phyloP scores from a whole-genome alignment of 1,140 invertebrate species.

The Liolophura sinensis region DNA sequence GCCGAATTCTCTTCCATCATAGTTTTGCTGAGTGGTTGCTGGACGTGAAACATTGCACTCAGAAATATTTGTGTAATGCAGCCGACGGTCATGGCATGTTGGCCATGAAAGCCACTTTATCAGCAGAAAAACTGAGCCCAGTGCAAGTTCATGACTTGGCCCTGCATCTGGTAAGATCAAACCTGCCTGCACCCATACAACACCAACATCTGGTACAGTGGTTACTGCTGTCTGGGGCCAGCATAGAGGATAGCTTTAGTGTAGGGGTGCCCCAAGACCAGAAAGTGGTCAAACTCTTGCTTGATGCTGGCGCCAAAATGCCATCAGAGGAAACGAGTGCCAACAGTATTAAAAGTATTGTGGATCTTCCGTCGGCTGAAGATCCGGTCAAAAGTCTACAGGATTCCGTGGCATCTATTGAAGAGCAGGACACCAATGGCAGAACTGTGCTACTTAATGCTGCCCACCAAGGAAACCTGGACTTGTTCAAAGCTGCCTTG shows the following conservation, averaged over 20 bases:
- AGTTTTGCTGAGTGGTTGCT: constrained; percentile 93
- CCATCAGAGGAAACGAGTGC: constrained; percentile 25
- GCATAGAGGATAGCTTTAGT: constrained; percentile 47
- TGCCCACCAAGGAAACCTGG: constrained; percentile 78
- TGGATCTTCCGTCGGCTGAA: too few species aligned
- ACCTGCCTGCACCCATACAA: constrained; percentile 53
- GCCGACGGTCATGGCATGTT: constrained; percentile 87
- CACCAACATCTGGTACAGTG: constrained; percentile 59
- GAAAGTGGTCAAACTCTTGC: constrained; percentile 48
- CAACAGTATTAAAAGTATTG: too few species aligned
- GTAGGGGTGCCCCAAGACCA: constrained; percentile 50
- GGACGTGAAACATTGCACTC: constrained; percentile 96
- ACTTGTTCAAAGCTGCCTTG: constrained; percentile 74
- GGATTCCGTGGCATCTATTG: neutral
- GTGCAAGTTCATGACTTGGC: constrained; percentile 64
- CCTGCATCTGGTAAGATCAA: constrained; percentile 62
- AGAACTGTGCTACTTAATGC: constrained; percentile 73
- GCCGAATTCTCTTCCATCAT: constrained; percentile 75
- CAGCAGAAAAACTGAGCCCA: constrained; percentile 62
- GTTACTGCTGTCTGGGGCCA: constrained; percentile 46
- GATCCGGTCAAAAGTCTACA: too few species aligned
- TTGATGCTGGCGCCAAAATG: constrained; percentile 50
- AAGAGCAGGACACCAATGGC: constrained; percentile 61
- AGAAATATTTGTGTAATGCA: constrained; percentile 87
- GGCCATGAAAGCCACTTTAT: constrained; percentile 78